Base-by-base conservation (phyloP, 2,888 invertebrate species). In the Pollenia griseotomentosa region DNA sequence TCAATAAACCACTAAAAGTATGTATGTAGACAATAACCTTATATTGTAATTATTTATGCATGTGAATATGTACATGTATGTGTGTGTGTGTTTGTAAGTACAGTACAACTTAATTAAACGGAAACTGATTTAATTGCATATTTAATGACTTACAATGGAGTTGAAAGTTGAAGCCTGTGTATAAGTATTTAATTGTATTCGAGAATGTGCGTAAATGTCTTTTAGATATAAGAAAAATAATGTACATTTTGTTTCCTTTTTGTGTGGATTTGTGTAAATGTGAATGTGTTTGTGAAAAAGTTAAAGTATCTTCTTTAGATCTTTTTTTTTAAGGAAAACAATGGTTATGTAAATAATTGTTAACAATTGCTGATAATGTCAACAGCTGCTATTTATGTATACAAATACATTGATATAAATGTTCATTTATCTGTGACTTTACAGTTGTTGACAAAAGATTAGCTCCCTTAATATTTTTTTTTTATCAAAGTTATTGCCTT, bases 91-190 rank as follows among this genome's bases (percentile, higher is more conserved):
- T 61, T 4, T 74, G 9, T 2, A 33, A 40, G 11, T 70, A 44
- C n/a, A 65, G 57, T 57, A 73, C 65, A 80, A 91, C 90, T 91
- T 92, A 92, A 92, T 92, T 92, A 92, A 92, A 92, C 91, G 92
- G 92, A 92, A 92, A 92, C 92, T 91, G 91, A 91, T 92, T 92
- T 92, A 92, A 92, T 92, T 92, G 92, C 92, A 92, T 92, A 92
- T 92, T 92, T 92, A 92, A 92, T 92, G 91, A 91, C 75, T 77
- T 59, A 65, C 75, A 83, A 71, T 70, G 83, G 57, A 61, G 91
- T 91, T 90, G 89, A 74, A 66, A 83, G 51, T 63, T 87, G 59
- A 46, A 71, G 74, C 63, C 33, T 65, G 40, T 81, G 44, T 75
- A 55, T 57, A 80, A 53, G 8, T 80, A 46, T 46, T 23, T 63